Evolutionary conservation across 2,888 invertebrate species (phyloP).

Genomic region (Agrotis exclamationis): DNA sequence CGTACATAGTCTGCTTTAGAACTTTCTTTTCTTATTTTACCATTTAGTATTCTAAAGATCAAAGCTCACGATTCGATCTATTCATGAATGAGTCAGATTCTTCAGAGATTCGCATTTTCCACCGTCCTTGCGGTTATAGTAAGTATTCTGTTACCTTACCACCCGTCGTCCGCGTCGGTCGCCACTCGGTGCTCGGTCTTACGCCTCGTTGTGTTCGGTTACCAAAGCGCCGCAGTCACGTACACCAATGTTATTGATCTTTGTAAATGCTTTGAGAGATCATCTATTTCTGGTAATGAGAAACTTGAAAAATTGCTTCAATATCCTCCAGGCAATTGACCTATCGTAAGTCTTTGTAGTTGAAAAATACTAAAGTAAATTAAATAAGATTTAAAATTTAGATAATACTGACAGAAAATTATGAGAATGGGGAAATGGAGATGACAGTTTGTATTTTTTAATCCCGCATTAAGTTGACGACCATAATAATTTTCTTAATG

Average conservation of each 20-base stretch:
- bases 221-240: conserved; percentile 57
- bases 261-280: conserved; percentile 48
- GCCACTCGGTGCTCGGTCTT: conserved; percentile 59
- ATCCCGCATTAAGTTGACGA: conserved; percentile 12
- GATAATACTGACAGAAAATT: conserved; percentile 10
- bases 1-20: no score
- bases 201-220: conserved; percentile 65
- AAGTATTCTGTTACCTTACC: conserved; percentile 49
- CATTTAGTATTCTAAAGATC: neutral
- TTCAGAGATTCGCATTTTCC: conserved; percentile 44
- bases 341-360: neutral
- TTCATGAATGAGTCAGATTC: conserved; percentile 28
- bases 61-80: conserved; percentile 27
- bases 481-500: conserved; percentile 31
- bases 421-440: conserved; percentile 10
- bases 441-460: conserved; percentile 26
- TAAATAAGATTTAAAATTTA: conserved; percentile 16
- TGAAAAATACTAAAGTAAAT: neutral
- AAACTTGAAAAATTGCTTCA: conserved; percentile 44
- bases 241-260: conserved; percentile 64
- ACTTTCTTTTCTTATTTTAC: neutral
- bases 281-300: conserved; percentile 41
- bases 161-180: conserved; percentile 42
- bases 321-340: conserved; percentile 21
- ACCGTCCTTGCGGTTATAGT: conserved; percentile 60